Percentiles rank a stretch among this genome's conserved stretches.
Evolutionary conservation across 2,888 invertebrate genomes (phyloP).

Genomic region (Xanthia icteritia): DNA sequence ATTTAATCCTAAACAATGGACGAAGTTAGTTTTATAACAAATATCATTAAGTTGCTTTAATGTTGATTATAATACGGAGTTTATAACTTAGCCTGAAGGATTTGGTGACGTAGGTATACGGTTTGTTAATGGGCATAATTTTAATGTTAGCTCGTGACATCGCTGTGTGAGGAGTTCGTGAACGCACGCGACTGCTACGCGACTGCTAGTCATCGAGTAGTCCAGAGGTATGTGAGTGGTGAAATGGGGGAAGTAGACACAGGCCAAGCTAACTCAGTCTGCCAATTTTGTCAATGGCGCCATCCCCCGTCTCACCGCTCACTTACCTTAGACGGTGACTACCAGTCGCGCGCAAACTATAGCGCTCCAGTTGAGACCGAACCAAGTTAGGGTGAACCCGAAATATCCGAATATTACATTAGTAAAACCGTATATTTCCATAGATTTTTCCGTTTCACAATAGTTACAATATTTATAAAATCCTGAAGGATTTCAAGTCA

Average conservation of each 20-base stretch:
- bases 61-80: conserved; percentile 47
- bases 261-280: no score
- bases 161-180: neutral
- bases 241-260: no score
- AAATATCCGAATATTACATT: neutral
- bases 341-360: no score
- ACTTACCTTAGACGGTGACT: no score
- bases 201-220: no score
- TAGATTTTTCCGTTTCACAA: neutral
- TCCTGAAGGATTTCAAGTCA: neutral
- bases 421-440: neutral
- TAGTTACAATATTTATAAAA: neutral
- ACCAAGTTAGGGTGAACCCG: neutral
- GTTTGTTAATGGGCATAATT: conserved; percentile 3
- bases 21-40: conserved; percentile 47
- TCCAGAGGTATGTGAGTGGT: no score
- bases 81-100: conserved; percentile 22
- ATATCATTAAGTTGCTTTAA: conserved; percentile 46
- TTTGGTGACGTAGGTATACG: conserved; percentile 11
- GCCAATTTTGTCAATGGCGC: no score
- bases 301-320: no score
- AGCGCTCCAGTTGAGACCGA: neutral
- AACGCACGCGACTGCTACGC: neutral
- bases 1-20: conserved; percentile 51
- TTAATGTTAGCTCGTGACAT: neutral